A percentile compares a stretch with the other conserved stretches of the same genome.
Evolutionary conservation across 2,888 invertebrate species (phyloP).

Genomic region (Prionchulus punctatus): DNA sequence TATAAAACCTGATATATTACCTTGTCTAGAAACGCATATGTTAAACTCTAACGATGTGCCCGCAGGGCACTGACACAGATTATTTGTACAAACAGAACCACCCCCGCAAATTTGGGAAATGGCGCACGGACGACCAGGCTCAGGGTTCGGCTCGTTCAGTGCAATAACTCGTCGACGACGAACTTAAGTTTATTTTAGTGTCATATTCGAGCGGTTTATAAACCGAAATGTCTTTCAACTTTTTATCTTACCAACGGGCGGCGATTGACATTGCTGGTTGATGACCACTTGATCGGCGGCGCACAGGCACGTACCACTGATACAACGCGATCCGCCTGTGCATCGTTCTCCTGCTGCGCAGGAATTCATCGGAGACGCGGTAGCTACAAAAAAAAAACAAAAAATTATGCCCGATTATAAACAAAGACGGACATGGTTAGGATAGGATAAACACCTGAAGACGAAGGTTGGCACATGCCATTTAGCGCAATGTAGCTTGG

Average conservation of each 20-base stretch:
- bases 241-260: conserved; percentile 1
- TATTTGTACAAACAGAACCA: conserved; percentile 11
- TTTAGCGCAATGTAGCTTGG: conserved; percentile 15
- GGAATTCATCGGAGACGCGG: neutral
- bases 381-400: too few relatives aligned
- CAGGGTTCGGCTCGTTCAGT: neutral
- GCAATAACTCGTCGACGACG: neutral
- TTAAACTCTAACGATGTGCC: neutral
- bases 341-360: conserved; percentile 14
- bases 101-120: neutral
- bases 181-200: neutral
- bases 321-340: conserved; percentile 15
- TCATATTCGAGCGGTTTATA: too few relatives aligned
- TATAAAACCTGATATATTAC: too few relatives aligned
- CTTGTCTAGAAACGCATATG: neutral
- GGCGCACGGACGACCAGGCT: conserved; percentile 1
- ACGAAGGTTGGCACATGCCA: neutral
- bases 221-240: too few relatives aligned
- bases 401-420: too few relatives aligned
- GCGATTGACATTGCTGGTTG: neutral
- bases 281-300: conserved; percentile 15
- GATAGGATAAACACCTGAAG: neutral
- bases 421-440: neutral
- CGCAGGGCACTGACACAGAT: conserved; percentile 6
- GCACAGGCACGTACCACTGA: conserved; percentile 18